These are phyloP conservation scores for Diploptera punctata DNA, from an alignment of 2,888 invertebrate genomes.

Conservation along the genomic window DNA sequence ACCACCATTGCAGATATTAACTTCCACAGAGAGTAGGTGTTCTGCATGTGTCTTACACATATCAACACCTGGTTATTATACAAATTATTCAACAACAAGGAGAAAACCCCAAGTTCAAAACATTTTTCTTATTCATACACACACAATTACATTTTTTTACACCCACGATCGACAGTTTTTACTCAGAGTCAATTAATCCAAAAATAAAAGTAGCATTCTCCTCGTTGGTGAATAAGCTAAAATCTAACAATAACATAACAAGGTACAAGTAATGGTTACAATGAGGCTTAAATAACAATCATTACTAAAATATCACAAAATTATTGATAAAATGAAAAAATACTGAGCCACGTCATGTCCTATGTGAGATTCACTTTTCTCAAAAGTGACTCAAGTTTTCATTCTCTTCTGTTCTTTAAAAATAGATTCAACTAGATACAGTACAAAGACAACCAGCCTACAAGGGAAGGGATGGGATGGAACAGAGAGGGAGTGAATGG, in stretches of 20 bases:
- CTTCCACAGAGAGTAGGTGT: constrained; percentile 40
- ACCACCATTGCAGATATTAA: constrained; percentile 43
- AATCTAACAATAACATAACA: constrained; percentile 53
- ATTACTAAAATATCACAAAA: constrained; percentile 65
- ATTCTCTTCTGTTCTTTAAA: constrained; percentile 44
- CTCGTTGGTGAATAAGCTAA: constrained; percentile 56
- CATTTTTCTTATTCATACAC: constrained; percentile 20
- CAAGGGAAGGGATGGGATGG: constrained; percentile 45
- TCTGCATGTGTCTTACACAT: constrained; percentile 42
- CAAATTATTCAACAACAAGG: constrained; percentile 55
- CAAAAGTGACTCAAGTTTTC: constrained; percentile 43
- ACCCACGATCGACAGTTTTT: constrained; percentile 34
- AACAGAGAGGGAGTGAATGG: constrained; percentile 39
- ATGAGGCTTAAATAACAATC: constrained; percentile 63
- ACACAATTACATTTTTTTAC: constrained; percentile 8
- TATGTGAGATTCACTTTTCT: constrained; percentile 45
- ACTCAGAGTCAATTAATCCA: constrained; percentile 53
- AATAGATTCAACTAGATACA: constrained; percentile 45
- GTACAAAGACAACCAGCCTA: constrained; percentile 46
- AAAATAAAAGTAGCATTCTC: constrained; percentile 57
- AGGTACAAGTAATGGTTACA: constrained; percentile 52
- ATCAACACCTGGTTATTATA: constrained; percentile 38
- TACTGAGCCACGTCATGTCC: constrained; percentile 58
- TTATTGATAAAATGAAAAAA: constrained; percentile 60
- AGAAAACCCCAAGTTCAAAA: constrained; percentile 49